phyloP scores from a whole-genome alignment of 2,888 invertebrate genomes.

The Watsonalla binaria region DNA sequence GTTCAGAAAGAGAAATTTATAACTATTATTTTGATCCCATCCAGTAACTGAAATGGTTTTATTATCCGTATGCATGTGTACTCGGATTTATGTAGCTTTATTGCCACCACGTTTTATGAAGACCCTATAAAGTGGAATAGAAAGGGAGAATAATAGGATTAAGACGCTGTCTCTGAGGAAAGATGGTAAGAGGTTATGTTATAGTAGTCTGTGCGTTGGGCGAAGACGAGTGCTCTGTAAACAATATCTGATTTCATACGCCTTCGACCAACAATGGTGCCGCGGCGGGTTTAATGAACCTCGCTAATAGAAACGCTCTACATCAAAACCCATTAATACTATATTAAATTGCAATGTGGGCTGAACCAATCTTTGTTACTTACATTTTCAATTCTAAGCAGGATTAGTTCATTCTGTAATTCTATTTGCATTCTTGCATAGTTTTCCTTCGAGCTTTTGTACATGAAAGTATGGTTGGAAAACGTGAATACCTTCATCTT shows the following conservation, averaged over 20 bases:
- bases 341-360: not conserved
- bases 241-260: conserved; percentile 47
- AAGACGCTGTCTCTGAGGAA: not conserved
- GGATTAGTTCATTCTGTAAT: no score
- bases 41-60: not conserved
- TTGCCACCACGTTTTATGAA: not conserved
- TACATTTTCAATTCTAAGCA: no score
- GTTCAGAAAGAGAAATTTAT: not conserved
- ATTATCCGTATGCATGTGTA: not conserved
- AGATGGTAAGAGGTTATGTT: no score
- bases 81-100: not conserved
- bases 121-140: not conserved
- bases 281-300: conserved; percentile 16
- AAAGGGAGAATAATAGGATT: not conserved
- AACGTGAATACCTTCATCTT: no score
- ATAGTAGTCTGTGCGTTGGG: not conserved
- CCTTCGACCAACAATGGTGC: conserved; percentile 18
- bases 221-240: conserved; percentile 36
- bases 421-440: no score
- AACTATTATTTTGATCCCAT: conserved; percentile 2
- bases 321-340: not conserved
- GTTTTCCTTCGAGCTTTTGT: no score
- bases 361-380: no score
- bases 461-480: no score
- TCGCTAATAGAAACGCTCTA: conserved; percentile 9